Evolutionary conservation across 1,140 invertebrate genomes (phyloP), one percentile per base, ranked within the genome.

Genomic region (Rhizoglyphus robini): DNA sequence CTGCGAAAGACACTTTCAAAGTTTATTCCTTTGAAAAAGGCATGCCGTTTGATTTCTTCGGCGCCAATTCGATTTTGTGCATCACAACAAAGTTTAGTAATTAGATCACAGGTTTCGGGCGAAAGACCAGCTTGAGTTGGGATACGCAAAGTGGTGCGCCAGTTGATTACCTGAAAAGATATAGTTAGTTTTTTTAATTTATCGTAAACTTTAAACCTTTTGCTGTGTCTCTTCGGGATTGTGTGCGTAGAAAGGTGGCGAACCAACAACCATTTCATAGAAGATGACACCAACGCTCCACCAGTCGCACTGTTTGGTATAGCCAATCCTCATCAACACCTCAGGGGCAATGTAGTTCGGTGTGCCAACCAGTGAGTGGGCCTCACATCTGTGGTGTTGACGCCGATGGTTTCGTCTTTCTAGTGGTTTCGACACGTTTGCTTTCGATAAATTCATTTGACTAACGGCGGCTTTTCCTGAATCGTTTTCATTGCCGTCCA

Each of bases 331-430:
- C 70, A 88, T 83, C 15, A 97, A 75, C 20, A 98, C 94, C 78
- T 98, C 95, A 0, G 94, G 94, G 15, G 94, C 94, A 68, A 99
- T 99, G 75, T 99, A 99, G 79, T 99, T 99, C 1, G 95, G 95
- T 38, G 96, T 99, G 58, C 96, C 67, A 25, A 99, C 96, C 34
- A 99, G 78, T 29, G 94, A 97, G 80, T 98, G 94, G 34, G 96
- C 96, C 65, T 95, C 77, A 75, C 93, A 95, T 25, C 95, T 82
- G 75, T 91, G 87, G 76, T 94, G 88, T 76, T 94, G 88, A 51
- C 88, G 79, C 70, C 86, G 82, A 41, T 41, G 36, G 70, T 89
- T 81, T 38, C 81, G 70, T 76, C 88, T 82, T 75, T 93, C 89
- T 47, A 94, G 75, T 0, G 88, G 88, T 74, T 92, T 93, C 62